These are phyloP conservation scores for Polypedilum vanderplanki DNA, from an alignment of 1,140 invertebrate genomes.

Conservation along the genomic window DNA sequence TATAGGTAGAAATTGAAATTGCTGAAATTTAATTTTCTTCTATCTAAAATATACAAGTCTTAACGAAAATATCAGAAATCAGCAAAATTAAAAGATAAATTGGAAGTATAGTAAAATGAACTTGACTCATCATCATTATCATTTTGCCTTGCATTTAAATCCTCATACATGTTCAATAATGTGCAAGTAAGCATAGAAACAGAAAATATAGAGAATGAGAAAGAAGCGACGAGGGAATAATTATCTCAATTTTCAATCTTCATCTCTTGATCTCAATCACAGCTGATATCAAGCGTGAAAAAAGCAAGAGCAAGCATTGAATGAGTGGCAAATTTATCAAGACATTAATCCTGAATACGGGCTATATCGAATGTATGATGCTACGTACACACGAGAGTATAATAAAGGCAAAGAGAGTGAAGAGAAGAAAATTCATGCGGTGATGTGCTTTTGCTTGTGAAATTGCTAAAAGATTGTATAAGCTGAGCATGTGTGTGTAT, in stretches of 20 bases:
- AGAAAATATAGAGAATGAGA: background rate
- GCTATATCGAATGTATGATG: background rate
- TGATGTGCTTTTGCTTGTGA: slow-evolving; percentile 6
- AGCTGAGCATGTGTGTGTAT: too few relatives aligned
- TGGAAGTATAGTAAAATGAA: too few relatives aligned
- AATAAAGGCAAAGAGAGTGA: background rate
- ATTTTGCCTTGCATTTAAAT: too few relatives aligned
- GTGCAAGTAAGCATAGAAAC: background rate
- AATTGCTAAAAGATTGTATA: background rate
- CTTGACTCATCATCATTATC: too few relatives aligned
- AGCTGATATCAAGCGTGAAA: background rate
- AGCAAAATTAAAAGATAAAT: too few relatives aligned
- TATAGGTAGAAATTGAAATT: too few relatives aligned
- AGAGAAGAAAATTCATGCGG: background rate
- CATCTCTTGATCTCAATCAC: slow-evolving; percentile 17
- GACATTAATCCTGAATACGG: slow-evolving; percentile 1
- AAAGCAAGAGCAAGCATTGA: background rate
- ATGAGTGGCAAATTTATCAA: slow-evolving; percentile 8
- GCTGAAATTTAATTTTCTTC: too few relatives aligned
- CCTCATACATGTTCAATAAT: too few relatives aligned
- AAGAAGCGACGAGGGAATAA: background rate
- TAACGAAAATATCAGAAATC: too few relatives aligned
- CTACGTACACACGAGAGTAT: background rate
- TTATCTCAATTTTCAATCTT: slow-evolving; percentile 19
- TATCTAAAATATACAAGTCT: too few relatives aligned